Percentiles rank a stretch among this genome's conserved stretches.
Conservation (phyloP, 2,888 invertebrate species). For the Abrostola tripartita region DNA sequence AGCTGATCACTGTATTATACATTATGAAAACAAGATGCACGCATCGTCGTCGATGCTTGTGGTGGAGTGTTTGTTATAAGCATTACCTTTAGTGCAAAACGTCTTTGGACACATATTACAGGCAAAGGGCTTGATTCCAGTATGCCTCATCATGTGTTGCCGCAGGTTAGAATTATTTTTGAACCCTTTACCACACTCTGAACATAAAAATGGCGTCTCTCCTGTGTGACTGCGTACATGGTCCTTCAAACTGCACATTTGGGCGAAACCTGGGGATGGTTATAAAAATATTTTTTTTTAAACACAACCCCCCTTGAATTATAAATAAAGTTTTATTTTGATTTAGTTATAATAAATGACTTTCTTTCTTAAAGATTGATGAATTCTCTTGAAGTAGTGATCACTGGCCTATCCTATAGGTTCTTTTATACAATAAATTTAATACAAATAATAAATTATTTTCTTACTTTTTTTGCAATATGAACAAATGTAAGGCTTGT, state of each 20-base stretch:
- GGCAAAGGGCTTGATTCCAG: constrained; percentile 84
- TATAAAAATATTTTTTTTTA: too few species aligned
- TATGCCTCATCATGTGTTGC: constrained; percentile 88
- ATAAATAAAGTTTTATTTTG: too few species aligned
- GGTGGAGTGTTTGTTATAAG: too few species aligned
- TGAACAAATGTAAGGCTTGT: constrained; percentile 88
- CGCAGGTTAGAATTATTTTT: constrained; percentile 87
- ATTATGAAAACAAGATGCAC: too few species aligned
- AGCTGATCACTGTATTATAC: too few species aligned
- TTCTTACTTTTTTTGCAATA: constrained; percentile 88
- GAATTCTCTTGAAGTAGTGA: not conserved
- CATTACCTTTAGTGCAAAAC: constrained; percentile 88
- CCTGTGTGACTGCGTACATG: constrained; percentile 87
- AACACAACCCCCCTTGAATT: too few species aligned
- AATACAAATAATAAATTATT: constrained; percentile 3
- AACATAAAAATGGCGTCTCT: constrained; percentile 87
- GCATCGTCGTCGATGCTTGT: too few species aligned
- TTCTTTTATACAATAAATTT: not conserved
- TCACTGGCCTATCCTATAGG: not conserved
- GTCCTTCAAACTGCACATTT: constrained; percentile 87
- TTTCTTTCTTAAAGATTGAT: not conserved
- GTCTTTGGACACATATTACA: constrained; percentile 88
- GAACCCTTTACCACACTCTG: constrained; percentile 88
- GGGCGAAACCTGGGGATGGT: constrained; percentile 79
- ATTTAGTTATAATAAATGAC: too few species aligned